Conservation (phyloP, 2,113 vertebrate species). For the Notarius quadriscutis region DNA sequence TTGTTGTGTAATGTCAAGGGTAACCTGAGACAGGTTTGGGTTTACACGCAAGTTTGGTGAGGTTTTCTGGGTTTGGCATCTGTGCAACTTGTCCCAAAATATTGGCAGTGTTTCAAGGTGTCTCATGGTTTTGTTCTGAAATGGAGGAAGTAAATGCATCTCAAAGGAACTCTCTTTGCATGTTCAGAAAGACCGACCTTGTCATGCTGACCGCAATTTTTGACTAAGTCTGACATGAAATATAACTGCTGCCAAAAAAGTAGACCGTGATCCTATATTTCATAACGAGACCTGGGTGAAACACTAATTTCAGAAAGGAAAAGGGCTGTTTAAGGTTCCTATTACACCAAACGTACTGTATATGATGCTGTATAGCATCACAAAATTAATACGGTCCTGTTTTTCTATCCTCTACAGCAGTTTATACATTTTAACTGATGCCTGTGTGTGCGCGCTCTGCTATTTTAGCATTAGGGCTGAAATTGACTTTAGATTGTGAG, state of each 20-base stretch:
- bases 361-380: background rate
- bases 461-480: background rate
- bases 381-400: background rate
- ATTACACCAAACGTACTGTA: background rate
- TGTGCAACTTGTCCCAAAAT: constrained; percentile 30
- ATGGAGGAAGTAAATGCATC: background rate
- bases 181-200: background rate
- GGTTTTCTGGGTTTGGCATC: constrained; percentile 38
- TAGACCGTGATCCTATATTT: background rate
- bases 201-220: background rate
- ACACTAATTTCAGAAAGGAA: background rate
- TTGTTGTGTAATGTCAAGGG: background rate
- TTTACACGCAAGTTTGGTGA: constrained; percentile 13
- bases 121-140: constrained; percentile 11
- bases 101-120: constrained; percentile 31
- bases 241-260: background rate
- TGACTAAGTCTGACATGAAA: background rate
- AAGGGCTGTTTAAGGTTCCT: background rate
- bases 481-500: background rate
- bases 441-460: background rate
- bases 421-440: background rate
- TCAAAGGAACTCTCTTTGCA: background rate
- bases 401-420: background rate
- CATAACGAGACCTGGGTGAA: background rate
- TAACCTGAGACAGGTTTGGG: background rate